A percentile compares a stretch with the other conserved stretches of the same genome.
Conservation (phyloP, 2,113 vertebrate genomes). For the Hypocryptadius cinnamomeus region DNA sequence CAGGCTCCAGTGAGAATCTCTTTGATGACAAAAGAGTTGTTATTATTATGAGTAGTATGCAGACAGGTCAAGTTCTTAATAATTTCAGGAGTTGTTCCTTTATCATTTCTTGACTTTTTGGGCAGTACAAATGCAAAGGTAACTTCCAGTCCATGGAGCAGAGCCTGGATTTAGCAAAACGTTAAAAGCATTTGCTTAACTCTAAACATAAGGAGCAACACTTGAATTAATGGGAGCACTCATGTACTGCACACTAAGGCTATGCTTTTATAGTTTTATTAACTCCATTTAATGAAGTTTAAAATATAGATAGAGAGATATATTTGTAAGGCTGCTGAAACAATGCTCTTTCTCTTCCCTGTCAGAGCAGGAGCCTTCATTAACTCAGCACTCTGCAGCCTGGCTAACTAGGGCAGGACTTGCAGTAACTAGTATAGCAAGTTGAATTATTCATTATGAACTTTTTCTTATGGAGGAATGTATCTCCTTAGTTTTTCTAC, state of each 20-base stretch:
- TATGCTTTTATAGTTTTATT: not conserved
- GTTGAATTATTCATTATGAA: slow-evolving; percentile 51
- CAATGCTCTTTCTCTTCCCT: not conserved
- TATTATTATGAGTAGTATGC: slow-evolving; percentile 52
- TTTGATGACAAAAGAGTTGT: slow-evolving; percentile 67
- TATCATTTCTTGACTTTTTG: slow-evolving; percentile 13
- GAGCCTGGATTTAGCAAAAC: not conserved
- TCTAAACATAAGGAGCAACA: not conserved
- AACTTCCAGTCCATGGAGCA: not conserved
- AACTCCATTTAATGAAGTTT: not conserved
- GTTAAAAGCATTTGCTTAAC: not conserved
- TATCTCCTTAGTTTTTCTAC: not conserved
- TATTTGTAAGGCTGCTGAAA: not conserved
- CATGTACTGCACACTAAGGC: not conserved
- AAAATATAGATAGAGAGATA: not conserved
- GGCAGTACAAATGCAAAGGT: not conserved
- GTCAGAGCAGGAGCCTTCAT: not conserved
- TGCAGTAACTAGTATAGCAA: slow-evolving; percentile 30
- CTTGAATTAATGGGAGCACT: not conserved
- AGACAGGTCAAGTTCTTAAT: slow-evolving; percentile 24
- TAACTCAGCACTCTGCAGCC: slow-evolving; percentile 34
- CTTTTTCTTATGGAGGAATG: not conserved
- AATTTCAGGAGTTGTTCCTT: slow-evolving; percentile 29
- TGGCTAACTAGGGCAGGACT: slow-evolving; percentile 42
- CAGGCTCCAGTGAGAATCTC: slow-evolving; percentile 17